Evolutionary conservation across 2,888 invertebrate species (phyloP).

Genomic region (Polymixis flavicincta): DNA sequence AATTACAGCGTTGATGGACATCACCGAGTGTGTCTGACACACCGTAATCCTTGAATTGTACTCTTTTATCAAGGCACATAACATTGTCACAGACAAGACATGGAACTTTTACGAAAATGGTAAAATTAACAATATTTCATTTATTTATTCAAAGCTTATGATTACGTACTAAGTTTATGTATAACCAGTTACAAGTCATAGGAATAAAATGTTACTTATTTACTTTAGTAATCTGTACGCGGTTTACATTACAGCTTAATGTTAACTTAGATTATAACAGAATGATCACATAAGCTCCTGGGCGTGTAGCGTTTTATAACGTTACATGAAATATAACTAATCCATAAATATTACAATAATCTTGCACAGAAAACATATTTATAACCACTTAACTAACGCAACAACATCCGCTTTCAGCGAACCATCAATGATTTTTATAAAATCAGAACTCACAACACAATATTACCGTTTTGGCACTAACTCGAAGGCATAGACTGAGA

Average conservation of each 20-base stretch:
- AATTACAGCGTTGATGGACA: slow-evolving; percentile 62
- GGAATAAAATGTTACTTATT: slow-evolving; percentile 38
- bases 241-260: slow-evolving; percentile 55
- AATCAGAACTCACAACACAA: slow-evolving; percentile 78
- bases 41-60: slow-evolving; percentile 64
- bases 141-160: slow-evolving; percentile 50
- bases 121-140: slow-evolving; percentile 53
- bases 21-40: slow-evolving; percentile 63
- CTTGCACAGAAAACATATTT: slow-evolving; percentile 71
- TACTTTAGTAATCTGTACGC: slow-evolving; percentile 57
- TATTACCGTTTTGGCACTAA: slow-evolving; percentile 82
- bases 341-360: slow-evolving; percentile 79
- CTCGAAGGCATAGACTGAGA: slow-evolving; percentile 73
- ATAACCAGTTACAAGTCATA: slow-evolving; percentile 56
- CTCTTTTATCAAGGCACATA: slow-evolving; percentile 68
- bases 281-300: slow-evolving; percentile 85
- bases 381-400: slow-evolving; percentile 75
- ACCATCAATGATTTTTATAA: slow-evolving; percentile 74
- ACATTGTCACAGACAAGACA: slow-evolving; percentile 66
- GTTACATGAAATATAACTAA: slow-evolving; percentile 76
- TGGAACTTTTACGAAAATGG: slow-evolving; percentile 51
- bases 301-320: slow-evolving; percentile 78
- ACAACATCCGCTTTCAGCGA: slow-evolving; percentile 83
- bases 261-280: slow-evolving; percentile 71
- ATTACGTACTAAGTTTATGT: slow-evolving; percentile 58